Conservation (phyloP, 1,140 invertebrate species). For the Lordiphosa collinella region DNA sequence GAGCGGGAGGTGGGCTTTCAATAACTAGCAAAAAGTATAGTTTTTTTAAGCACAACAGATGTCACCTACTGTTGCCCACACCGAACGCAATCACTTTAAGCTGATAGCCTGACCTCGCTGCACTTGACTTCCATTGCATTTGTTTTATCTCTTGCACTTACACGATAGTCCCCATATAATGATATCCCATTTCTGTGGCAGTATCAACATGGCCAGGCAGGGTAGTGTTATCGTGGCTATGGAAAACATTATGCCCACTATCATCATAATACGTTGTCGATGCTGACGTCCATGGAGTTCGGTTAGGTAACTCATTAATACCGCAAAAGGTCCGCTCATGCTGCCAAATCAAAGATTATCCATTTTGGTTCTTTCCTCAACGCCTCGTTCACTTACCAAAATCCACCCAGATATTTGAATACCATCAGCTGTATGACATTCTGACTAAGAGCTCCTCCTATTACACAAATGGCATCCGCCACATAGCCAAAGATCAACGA, state of each 20-base stretch:
- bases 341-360: constrained; percentile 76
- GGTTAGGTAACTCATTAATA: constrained; percentile 85
- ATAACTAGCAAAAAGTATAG: no score
- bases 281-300: constrained; percentile 85
- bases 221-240: constrained; percentile 82
- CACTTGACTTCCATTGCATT: no score
- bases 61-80: no score
- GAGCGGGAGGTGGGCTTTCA: no score
- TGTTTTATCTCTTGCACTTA: constrained; percentile 35
- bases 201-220: constrained; percentile 81
- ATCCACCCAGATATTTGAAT: constrained; percentile 87
- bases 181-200: constrained; percentile 76
- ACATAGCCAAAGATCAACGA: constrained; percentile 87
- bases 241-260: constrained; percentile 83
- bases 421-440: constrained; percentile 85
- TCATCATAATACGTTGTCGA: constrained; percentile 83
- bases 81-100: constrained; percentile 1
- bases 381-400: constrained; percentile 83
- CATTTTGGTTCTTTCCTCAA: neutral
- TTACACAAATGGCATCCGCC: constrained; percentile 84
- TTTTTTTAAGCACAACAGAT: no score
- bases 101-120: constrained; percentile 8
- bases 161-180: constrained; percentile 43
- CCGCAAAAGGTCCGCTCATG: constrained; percentile 86
- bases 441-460: constrained; percentile 85